phyloP scores from a whole-genome alignment of 37 sponge, comb jelly and placozoan genomes.

The Bolinopsis microptera region DNA sequence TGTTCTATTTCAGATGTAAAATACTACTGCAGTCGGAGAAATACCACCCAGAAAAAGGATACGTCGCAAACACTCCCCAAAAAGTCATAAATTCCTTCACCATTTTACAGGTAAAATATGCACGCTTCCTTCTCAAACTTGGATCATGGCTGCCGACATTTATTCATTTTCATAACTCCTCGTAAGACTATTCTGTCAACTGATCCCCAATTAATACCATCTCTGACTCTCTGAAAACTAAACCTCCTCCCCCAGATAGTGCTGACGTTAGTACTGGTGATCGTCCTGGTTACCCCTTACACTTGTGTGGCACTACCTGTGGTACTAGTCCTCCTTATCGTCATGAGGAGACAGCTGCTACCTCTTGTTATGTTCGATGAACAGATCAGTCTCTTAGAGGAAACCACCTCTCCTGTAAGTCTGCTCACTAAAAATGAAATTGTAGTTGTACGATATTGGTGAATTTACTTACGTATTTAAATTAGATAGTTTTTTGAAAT shows the following conservation, averaged over 20 bases:
- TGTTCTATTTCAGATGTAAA: not conserved
- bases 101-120: not conserved
- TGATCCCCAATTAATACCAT: too few species aligned
- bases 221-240: too few species aligned
- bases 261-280: not conserved
- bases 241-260: too few species aligned
- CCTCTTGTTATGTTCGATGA: constrained; percentile 19
- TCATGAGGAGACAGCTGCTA: not conserved
- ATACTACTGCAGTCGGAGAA: constrained; percentile 15
- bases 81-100: not conserved
- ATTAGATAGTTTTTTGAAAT: too few species aligned
- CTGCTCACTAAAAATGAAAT: too few species aligned
- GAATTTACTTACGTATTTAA: too few species aligned
- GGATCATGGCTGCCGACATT: too few species aligned
- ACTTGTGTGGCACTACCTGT: not conserved
- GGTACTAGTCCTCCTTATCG: not conserved
- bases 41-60: constrained; percentile 17
- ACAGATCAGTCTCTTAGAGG: not conserved
- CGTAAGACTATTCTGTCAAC: too few species aligned
- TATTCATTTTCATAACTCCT: too few species aligned
- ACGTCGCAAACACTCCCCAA: constrained; percentile 23
- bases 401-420: not conserved
- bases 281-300: constrained; percentile 10
- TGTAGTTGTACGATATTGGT: too few species aligned
- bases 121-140: too few species aligned